These are phyloP conservation scores for Hypsopygia costalis DNA, from an alignment of 2,888 invertebrate genomes.

Conservation along the genomic window DNA sequence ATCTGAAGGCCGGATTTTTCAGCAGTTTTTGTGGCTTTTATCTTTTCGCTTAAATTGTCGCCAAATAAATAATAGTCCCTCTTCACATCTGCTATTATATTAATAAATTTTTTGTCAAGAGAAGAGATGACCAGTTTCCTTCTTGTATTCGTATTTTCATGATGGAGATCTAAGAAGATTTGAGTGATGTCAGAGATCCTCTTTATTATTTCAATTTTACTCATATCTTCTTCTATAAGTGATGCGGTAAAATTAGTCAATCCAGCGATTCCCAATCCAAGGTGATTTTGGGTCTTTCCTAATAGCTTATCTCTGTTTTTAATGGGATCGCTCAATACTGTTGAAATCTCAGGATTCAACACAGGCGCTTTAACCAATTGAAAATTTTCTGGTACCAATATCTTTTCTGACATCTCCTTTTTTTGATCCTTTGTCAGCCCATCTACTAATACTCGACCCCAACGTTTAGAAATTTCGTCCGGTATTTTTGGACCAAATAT, in stretches of 20 bases:
- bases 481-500: conserved; percentile 13
- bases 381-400: conserved; percentile 9
- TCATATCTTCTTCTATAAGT: conserved; percentile 6
- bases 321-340: conserved; percentile 7
- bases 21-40: conserved; percentile 1
- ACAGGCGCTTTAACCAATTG: conserved; percentile 10
- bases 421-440: conserved; percentile 2
- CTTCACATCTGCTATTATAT: conserved; percentile 4
- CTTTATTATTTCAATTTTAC: conserved; percentile 10
- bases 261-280: conserved; percentile 8
- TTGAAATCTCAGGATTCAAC: conserved; percentile 11
- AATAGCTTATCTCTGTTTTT: conserved; percentile 13
- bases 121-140: neutral
- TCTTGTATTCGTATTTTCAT: conserved; percentile 1
- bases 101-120: conserved; percentile 6
- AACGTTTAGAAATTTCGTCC: conserved; percentile 10
- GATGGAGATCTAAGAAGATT: conserved; percentile 7
- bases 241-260: conserved; percentile 7
- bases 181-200: conserved; percentile 9
- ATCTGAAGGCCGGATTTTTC: conserved; percentile 6
- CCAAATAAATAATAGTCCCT: conserved; percentile 10
- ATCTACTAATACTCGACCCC: conserved; percentile 7
- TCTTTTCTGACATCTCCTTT: neutral
- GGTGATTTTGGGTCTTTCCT: conserved; percentile 11
- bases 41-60: conserved; percentile 9